Evolutionary conservation across 1,140 invertebrate species (phyloP).

Genomic region (Lasioglossum albipes): DNA sequence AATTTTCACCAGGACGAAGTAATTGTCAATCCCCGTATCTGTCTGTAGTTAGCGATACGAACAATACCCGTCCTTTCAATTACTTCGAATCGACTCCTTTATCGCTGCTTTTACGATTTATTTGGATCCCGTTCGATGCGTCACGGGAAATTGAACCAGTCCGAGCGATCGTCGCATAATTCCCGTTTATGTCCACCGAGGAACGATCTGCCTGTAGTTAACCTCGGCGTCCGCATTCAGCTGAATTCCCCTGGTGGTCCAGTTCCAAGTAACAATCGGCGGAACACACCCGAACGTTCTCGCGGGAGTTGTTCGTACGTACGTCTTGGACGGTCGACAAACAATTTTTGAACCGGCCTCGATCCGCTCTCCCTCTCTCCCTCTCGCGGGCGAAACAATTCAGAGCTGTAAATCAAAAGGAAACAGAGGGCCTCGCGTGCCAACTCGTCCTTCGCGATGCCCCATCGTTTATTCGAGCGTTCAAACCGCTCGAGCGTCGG

Average conservation of each 20-base stretch:
- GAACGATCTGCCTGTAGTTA: background rate
- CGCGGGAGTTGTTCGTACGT: background rate
- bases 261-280: background rate
- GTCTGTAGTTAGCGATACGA: too few relatives aligned
- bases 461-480: slow-evolving; percentile 45
- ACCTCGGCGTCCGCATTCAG: background rate
- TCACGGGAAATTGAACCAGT: background rate
- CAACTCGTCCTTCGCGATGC: slow-evolving; percentile 47
- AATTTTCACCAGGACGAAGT: too few relatives aligned
- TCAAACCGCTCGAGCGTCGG: slow-evolving; percentile 11
- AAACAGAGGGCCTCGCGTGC: slow-evolving; percentile 45
- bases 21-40: too few relatives aligned
- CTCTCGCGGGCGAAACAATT: slow-evolving; percentile 1
- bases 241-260: too few relatives aligned
- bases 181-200: background rate
- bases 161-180: background rate
- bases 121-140: background rate
- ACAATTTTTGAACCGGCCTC: slow-evolving; percentile 30
- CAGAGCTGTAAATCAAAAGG: slow-evolving; percentile 32
- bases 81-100: too few relatives aligned
- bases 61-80: too few relatives aligned
- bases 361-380: background rate
- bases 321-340: slow-evolving; percentile 19
- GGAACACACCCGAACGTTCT: too few relatives aligned
- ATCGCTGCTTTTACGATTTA: too few relatives aligned